Percentiles rank a stretch among this genome's conserved stretches.
Conservation (phyloP, 2,888 invertebrate genomes). For the Eupithecia inturbata region DNA sequence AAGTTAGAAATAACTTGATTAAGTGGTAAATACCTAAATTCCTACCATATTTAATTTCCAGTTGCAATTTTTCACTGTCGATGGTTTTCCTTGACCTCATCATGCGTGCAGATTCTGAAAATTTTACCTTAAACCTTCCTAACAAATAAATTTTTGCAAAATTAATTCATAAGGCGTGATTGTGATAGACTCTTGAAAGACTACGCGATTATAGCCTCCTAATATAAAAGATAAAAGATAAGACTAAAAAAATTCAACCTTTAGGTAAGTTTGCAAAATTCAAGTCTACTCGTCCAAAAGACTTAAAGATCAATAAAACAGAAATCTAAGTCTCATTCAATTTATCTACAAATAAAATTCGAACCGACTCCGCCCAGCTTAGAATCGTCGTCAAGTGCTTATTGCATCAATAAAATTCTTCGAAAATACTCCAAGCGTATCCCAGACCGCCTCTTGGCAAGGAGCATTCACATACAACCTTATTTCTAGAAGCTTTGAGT, state of each 20-base stretch:
- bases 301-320: conserved; percentile 24
- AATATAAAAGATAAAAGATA: not conserved
- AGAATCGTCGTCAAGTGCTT: conserved; percentile 62
- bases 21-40: too few species aligned
- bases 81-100: not conserved
- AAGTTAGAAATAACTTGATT: not conserved
- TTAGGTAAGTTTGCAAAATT: not conserved
- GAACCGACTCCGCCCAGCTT: conserved; percentile 30
- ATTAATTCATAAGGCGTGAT: not conserved
- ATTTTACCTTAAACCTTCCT: not conserved
- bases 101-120: not conserved
- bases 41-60: too few species aligned
- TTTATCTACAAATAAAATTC: conserved; percentile 34
- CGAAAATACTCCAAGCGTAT: conserved; percentile 64
- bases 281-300: not conserved
- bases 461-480: conserved; percentile 15
- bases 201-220: not conserved
- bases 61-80: not conserved
- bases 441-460: conserved; percentile 57
- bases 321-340: conserved; percentile 26
- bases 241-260: not conserved
- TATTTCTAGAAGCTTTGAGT: conserved; percentile 32
- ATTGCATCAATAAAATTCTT: conserved; percentile 75
- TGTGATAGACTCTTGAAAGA: not conserved
- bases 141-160: not conserved